A percentile compares a stretch with the other conserved stretches of the same genome.
phyloP scores from a whole-genome alignment of 2,888 invertebrate genomes.

The Eucriotettix oculatus region DNA sequence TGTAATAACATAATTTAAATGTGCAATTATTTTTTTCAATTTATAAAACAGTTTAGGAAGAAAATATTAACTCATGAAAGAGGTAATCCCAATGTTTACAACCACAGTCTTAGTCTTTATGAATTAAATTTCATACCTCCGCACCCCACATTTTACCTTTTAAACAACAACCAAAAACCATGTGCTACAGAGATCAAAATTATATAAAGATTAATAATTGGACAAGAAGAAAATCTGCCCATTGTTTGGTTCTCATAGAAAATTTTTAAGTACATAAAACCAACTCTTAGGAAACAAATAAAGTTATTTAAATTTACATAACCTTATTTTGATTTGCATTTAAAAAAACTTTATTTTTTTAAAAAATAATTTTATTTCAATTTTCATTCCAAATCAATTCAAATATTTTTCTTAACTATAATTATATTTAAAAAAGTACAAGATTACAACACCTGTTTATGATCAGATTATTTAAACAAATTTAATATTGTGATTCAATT shows the following conservation, averaged over 20 bases:
- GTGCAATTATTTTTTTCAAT: too few species aligned
- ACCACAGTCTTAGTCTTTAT: too few species aligned
- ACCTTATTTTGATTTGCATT: not conserved
- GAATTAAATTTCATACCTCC: constrained; percentile 1
- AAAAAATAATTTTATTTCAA: not conserved
- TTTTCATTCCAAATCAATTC: not conserved
- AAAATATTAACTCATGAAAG: too few species aligned
- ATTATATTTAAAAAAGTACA: not conserved
- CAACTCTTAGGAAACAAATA: not conserved
- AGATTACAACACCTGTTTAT: not conserved
- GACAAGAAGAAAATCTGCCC: not conserved
- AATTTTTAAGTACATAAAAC: not conserved
- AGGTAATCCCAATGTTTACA: too few species aligned
- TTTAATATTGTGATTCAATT: too few species aligned
- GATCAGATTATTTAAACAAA: too few species aligned
- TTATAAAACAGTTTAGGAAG: too few species aligned
- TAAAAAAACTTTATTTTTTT: not conserved
- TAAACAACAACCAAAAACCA: not conserved
- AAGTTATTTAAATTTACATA: not conserved
- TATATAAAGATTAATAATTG: not conserved
- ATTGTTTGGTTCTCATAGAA: constrained; percentile 5
- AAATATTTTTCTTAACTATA: not conserved
- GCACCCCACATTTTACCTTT: constrained; percentile 2
- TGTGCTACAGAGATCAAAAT: not conserved
- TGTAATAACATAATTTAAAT: too few species aligned